Percentiles rank a stretch among this genome's conserved stretches.
phyloP scores from a whole-genome alignment of 2,113 vertebrate species.

The Erinaceus europaeus region DNA sequence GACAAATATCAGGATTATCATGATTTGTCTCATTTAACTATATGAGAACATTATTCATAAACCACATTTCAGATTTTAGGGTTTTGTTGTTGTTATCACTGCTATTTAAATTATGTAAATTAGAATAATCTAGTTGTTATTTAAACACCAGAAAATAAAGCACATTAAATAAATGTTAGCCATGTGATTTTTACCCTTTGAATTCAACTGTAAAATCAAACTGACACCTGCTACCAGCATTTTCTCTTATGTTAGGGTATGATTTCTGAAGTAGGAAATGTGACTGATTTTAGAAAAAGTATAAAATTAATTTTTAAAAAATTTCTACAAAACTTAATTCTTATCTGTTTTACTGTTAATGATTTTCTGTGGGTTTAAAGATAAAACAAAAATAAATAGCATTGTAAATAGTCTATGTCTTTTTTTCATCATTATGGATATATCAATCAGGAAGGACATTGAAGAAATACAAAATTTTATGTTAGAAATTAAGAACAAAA shows the following conservation, averaged over 20 bases:
- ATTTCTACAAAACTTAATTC: not conserved
- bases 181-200: not conserved
- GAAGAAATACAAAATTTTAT: slow-evolving; percentile 75
- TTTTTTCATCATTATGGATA: slow-evolving; percentile 40
- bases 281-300: not conserved
- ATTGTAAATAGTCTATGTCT: slow-evolving; percentile 9
- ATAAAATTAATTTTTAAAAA: not conserved
- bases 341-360: not conserved
- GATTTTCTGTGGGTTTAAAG: not conserved
- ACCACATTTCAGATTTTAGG: not conserved
- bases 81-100: not conserved
- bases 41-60: not conserved
- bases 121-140: not conserved
- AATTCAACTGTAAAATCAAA: slow-evolving; percentile 7
- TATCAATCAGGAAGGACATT: slow-evolving; percentile 82
- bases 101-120: not conserved
- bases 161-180: not conserved
- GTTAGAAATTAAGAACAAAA: slow-evolving; percentile 79
- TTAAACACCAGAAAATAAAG: not conserved
- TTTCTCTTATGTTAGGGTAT: not conserved
- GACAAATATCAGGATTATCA: not conserved
- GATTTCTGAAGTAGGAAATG: not conserved
- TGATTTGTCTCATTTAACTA: not conserved
- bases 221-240: not conserved
- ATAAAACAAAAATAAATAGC: not conserved